Evolutionary conservation across 2,888 invertebrate species (phyloP).

Genomic region (Apantesis nais): DNA sequence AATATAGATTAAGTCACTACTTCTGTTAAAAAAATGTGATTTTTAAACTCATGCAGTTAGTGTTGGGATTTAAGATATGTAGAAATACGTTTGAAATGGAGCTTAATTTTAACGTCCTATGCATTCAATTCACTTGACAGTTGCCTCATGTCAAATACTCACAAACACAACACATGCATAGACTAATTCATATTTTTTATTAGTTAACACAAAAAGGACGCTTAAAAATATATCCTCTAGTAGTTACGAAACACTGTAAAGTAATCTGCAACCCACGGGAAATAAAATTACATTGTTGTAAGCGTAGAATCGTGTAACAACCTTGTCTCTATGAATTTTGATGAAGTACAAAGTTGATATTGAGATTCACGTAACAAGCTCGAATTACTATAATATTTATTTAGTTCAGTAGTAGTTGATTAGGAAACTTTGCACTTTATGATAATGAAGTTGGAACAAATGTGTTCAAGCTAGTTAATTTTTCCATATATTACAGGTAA

Average conservation of each 20-base stretch:
- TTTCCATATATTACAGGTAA: background rate
- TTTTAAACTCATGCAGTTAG: no score
- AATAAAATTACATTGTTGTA: slow-evolving; percentile 6
- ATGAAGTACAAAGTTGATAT: slow-evolving; percentile 19
- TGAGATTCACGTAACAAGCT: slow-evolving; percentile 18
- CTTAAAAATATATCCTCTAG: background rate
- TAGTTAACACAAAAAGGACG: background rate
- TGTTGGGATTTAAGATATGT: no score
- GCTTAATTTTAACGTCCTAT: no score
- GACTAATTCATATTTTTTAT: background rate
- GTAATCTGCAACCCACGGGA: background rate
- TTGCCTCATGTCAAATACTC: no score
- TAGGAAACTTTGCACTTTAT: slow-evolving; percentile 28
- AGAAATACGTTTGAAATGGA: no score
- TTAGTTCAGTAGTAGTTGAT: slow-evolving; percentile 18
- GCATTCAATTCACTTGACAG: no score
- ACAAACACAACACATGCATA: no score
- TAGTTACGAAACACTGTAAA: background rate
- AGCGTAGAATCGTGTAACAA: slow-evolving; percentile 14
- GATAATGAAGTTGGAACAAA: slow-evolving; percentile 9
- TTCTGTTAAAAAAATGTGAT: no score
- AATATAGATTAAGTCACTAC: no score
- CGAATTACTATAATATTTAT: slow-evolving; percentile 26
- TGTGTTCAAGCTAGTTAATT: background rate
- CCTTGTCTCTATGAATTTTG: slow-evolving; percentile 29